Conservation (phyloP, 1,140 invertebrate species). For the Meloidogyne floridensis region DNA sequence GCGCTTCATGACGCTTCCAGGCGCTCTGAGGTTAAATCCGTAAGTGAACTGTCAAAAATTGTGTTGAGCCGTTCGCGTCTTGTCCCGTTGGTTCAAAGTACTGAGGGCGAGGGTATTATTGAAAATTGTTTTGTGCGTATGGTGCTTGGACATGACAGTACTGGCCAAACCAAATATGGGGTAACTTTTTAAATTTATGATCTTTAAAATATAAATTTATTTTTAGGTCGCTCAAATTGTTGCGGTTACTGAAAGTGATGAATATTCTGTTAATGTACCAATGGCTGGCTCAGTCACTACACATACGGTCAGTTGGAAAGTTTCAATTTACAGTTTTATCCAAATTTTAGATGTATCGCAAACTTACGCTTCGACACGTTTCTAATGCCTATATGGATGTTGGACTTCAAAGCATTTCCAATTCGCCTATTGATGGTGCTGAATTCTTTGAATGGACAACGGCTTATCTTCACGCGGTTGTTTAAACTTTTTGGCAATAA, state of each 20-base stretch:
- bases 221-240: neutral
- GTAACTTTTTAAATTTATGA: neutral
- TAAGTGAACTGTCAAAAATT: neutral
- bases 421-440: neutral
- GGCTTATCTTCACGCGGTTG: neutral
- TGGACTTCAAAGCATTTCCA: neutral
- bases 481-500: neutral
- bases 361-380: neutral
- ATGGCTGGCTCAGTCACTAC: neutral
- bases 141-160: slow-evolving; percentile 5
- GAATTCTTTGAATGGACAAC: slow-evolving; percentile 6
- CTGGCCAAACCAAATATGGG: neutral
- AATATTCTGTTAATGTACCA: neutral
- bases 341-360: neutral
- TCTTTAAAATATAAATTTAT: neutral
- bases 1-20: neutral
- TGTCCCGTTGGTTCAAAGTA: neutral
- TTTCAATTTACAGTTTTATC: neutral
- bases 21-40: neutral
- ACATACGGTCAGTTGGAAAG: neutral
- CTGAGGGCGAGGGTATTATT: neutral
- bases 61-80: neutral
- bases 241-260: neutral
- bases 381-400: neutral
- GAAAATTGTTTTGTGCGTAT: neutral